A percentile compares a stretch with the other conserved stretches of the same genome.
Conservation (phyloP, 2,888 invertebrate genomes). For the Spisula solida region DNA sequence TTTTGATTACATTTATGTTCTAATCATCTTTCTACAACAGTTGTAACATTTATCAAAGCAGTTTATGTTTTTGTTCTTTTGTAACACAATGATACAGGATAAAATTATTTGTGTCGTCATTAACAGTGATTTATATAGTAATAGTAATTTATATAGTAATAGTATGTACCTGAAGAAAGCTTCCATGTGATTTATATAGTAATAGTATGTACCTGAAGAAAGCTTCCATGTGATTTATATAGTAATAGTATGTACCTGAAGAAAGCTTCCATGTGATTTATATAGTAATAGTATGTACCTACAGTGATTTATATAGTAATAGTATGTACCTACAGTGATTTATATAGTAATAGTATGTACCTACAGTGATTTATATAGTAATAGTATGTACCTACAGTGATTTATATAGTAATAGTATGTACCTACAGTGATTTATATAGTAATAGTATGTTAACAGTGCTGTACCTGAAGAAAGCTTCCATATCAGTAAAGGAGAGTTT, state of each 20-base stretch:
- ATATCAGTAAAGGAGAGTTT: slow-evolving; percentile 78
- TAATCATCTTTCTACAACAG: too few relatives aligned
- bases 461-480: slow-evolving; percentile 85
- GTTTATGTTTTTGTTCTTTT: too few relatives aligned
- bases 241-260: slow-evolving; percentile 85
- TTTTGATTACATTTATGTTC: too few relatives aligned
- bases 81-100: too few relatives aligned
- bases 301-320: too few relatives aligned
- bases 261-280: slow-evolving; percentile 78
- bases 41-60: too few relatives aligned
- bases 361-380: too few relatives aligned
- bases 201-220: slow-evolving; percentile 20
- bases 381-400: slow-evolving; percentile 5
- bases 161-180: slow-evolving; percentile 85
- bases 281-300: background rate
- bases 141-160: slow-evolving; percentile 46
- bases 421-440: too few relatives aligned
- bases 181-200: slow-evolving; percentile 69
- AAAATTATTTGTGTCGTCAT: too few relatives aligned
- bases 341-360: background rate
- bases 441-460: slow-evolving; percentile 50
- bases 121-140: too few relatives aligned
- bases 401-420: background rate
- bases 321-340: slow-evolving; percentile 12
- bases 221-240: too few relatives aligned